Base-by-base conservation (phyloP, 2,113 vertebrate species). In the Phylloscopus whistleri region DNA sequence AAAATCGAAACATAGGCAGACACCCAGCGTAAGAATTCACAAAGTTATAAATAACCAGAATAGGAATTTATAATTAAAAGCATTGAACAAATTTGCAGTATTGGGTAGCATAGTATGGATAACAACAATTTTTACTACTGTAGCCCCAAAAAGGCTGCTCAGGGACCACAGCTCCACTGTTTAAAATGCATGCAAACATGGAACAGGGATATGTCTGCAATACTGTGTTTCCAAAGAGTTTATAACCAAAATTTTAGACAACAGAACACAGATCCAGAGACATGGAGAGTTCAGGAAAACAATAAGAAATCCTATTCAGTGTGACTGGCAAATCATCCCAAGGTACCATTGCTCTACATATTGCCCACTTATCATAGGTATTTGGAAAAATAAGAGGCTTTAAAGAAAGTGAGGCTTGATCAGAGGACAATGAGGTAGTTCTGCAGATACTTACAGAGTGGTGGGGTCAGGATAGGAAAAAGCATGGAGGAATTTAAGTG, bases 1-100 rank as follows among this genome's bases (percentile, higher is more conserved):
- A 89, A 91, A 96, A 96, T 96, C 53, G 79, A 90, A 95, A 92
- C 56, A 90, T n/a, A 84, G 85, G 85, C 93, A 92, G 90, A 92
- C 85, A 96, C 92, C 59, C 94, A 93, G 90, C 79, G 86, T 70
- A 84, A 92, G 95, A 97, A 94, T 53, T 70, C 80, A 44, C 79
- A 35, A 63, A 74, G 82, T 74, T 96, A 90, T 81, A 96, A 94
- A 95, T 80, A 94, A 60, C 76, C 35, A 75, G 53, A 81, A 84
- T 26, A 77, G 35, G 55, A 59, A 62, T 89, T 94, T 89, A 51
- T 83, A 91, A 94, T 91, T 91, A 93, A 92, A 97, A 94, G 44
- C 62, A 67, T 48, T 27, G 63, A 68, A 55, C 55, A 93, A 80
- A 81, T 81, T 64, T 68, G 26, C 31, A 69, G 62, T 53, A 66